Evolutionary conservation across 2,797 vertebrate genomes (phyloP).

Genomic region (Centroberyx gerrardi): DNA sequence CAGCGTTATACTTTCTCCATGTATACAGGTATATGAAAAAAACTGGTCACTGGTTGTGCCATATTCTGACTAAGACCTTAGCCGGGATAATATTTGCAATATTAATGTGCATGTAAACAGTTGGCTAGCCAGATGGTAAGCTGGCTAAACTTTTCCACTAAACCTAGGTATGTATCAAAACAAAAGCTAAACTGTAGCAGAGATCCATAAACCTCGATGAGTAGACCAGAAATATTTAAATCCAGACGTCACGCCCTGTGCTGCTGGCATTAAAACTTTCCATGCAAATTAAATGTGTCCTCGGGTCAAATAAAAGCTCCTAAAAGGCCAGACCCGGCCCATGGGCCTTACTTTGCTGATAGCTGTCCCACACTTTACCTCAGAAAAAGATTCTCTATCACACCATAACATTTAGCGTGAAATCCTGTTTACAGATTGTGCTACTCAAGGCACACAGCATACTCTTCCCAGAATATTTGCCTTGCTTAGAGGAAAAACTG

Average conservation of each 20-base stretch:
- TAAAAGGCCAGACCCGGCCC: not conserved
- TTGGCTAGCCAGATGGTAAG: too few species aligned
- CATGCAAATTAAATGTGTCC: not conserved
- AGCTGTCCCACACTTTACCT: conserved; percentile 30
- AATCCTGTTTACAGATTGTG: conserved; percentile 59
- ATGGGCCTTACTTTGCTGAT: conserved; percentile 14
- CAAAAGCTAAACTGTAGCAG: too few species aligned
- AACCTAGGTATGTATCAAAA: too few species aligned
- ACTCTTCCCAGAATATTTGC: conserved; percentile 4
- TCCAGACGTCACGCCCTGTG: conserved; percentile 4
- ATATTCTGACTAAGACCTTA: too few species aligned
- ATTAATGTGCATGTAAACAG: too few species aligned
- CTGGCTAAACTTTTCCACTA: too few species aligned
- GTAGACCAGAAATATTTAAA: too few species aligned
- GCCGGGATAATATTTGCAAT: too few species aligned
- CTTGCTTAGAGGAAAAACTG: not conserved
- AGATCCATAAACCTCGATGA: too few species aligned
- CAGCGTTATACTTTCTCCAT: too few species aligned
- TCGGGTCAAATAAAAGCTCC: not conserved
- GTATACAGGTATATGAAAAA: too few species aligned
- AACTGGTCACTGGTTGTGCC: too few species aligned
- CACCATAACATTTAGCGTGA: conserved; percentile 32
- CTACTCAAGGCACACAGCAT: not conserved
- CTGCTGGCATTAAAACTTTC: conserved; percentile 18
- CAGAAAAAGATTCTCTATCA: conserved; percentile 26